Base-by-base conservation (phyloP, 2,888 invertebrate genomes). In the Encarsia formosa region DNA sequence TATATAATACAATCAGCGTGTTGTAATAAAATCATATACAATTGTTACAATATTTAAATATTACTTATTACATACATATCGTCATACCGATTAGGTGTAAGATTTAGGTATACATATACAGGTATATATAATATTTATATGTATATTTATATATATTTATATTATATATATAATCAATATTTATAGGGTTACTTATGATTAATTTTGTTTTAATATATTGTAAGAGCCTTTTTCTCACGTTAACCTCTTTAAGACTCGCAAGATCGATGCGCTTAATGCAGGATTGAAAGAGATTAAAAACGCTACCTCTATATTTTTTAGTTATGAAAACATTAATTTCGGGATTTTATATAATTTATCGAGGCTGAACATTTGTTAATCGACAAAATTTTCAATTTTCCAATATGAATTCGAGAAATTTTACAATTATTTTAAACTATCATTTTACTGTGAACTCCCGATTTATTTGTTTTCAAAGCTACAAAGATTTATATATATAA, bases 31-130 rank as follows among this genome's bases (percentile, higher is more conserved):
- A 72, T 73, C 73, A 73, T 73, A 73, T 73, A 73, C 73, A 73
- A 73, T 73, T 73, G 71, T 73, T 73, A 73, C 73, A 73, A 73
- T 73, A 71, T 73, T 73, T 73, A 73, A 73, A 73, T 73, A 73
- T 67, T 71, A 72, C 73, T 73, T 73, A 73, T 73, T 71, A 71
- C 71, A 73, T 71, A 71, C 69, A 70, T 64, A 65, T 65, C 62
- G 61, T 65, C 60, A 65, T 68, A 70, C 63, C 68, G 65, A 72
- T 55, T 69, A 68, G 63, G 64, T 68, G 67, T 65, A 61, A 62
- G 58, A 59, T 63, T 63, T 61, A 65, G 61, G 60, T 67, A 66
- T 69, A 68, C 65, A 67, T 69, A 67, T 68, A 67, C 63, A 66
- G 61, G 62, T 68, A 66, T 63, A 62, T 61, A 62, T 65, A 64